phyloP scores from a whole-genome alignment of 2,888 invertebrate species.

The Pharmacophagus antenor region DNA sequence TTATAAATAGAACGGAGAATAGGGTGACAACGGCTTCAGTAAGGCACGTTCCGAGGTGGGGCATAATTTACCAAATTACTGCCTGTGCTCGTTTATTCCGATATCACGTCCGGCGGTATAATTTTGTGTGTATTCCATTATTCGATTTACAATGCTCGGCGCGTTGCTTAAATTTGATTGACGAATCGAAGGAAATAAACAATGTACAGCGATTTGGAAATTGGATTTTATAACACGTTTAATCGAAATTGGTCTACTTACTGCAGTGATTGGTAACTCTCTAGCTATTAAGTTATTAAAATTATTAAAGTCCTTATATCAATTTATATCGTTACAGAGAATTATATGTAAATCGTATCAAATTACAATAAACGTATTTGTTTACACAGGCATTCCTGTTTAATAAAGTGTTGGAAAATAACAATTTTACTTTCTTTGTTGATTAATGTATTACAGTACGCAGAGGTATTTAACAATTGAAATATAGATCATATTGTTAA shows the following conservation, averaged over 20 bases:
- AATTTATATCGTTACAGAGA: background rate
- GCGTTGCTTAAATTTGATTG: background rate
- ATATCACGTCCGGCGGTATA: slow-evolving; percentile 7
- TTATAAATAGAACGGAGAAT: slow-evolving; percentile 35
- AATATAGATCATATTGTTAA: no score
- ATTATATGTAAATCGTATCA: background rate
- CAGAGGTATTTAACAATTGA: no score
- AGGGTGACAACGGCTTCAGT: slow-evolving; percentile 35
- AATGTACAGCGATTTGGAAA: background rate
- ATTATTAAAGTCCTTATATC: background rate
- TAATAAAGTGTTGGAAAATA: no score
- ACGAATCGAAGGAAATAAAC: background rate
- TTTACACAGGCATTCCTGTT: no score
- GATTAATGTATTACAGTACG: no score
- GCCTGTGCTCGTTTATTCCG: slow-evolving; percentile 30
- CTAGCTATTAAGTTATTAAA: slow-evolving; percentile 7
- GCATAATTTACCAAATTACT: slow-evolving; percentile 49
- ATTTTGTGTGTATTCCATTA: background rate
- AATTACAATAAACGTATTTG: background rate
- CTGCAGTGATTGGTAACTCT: background rate
- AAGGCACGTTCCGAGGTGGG: slow-evolving; percentile 38
- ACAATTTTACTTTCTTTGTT: no score
- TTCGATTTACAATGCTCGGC: slow-evolving; percentile 11
- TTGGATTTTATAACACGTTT: background rate
- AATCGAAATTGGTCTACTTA: background rate